Evolutionary conservation across 2,113 vertebrate species (phyloP).

Genomic region (Athene noctua): DNA sequence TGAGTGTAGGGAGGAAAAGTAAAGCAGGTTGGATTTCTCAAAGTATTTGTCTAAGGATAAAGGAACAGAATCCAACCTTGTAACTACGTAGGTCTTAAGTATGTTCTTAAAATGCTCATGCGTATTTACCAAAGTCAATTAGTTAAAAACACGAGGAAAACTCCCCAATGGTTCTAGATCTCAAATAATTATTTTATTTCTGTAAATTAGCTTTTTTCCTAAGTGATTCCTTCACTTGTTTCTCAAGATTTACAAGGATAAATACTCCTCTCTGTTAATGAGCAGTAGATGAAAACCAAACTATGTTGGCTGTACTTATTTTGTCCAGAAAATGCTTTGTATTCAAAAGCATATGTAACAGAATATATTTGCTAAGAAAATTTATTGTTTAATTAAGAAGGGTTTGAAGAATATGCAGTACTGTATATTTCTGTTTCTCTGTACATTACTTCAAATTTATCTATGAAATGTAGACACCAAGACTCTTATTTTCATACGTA

Average conservation of each 20-base stretch:
- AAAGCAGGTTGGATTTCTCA: background rate
- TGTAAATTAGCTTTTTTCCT: background rate
- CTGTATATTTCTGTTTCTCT: background rate
- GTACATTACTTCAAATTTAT: background rate
- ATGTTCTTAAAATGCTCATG: background rate
- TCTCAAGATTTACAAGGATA: background rate
- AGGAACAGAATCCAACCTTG: background rate
- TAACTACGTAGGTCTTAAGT: background rate
- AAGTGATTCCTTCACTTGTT: background rate
- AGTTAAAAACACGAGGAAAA: background rate
- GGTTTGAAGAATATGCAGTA: background rate
- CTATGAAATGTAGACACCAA: background rate
- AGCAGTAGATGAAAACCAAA: background rate
- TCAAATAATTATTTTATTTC: background rate
- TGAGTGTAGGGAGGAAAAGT: background rate
- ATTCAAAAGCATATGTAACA: background rate
- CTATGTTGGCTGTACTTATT: background rate
- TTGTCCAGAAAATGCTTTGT: background rate
- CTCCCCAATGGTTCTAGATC: background rate
- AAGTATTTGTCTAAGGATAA: background rate
- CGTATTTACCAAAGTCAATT: background rate
- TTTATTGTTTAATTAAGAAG: background rate
- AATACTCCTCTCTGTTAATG: background rate
- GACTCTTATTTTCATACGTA: background rate
- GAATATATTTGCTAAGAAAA: background rate